Percentiles rank a stretch among this genome's conserved stretches.
Evolutionary conservation across 2,113 vertebrate species (phyloP).

Genomic region (Theristicus caerulescens): DNA sequence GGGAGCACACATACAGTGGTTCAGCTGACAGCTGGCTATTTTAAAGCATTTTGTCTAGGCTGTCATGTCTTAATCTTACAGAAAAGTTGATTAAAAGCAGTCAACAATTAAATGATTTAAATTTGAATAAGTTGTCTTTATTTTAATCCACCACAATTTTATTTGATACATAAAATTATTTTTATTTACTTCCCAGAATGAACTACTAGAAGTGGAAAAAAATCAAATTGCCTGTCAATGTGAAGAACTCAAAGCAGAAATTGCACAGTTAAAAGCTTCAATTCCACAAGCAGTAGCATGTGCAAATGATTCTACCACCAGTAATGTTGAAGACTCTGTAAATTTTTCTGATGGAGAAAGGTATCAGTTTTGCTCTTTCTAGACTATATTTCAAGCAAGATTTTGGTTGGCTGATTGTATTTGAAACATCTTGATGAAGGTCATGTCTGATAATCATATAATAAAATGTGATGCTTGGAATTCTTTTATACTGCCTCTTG

Average conservation of each 20-base stretch:
- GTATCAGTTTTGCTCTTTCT: constrained; percentile 66
- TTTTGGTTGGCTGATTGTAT: constrained; percentile 3
- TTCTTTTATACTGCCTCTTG: constrained; percentile 25
- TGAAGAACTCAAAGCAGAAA: constrained; percentile 79
- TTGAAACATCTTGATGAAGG: background rate
- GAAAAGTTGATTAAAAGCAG: background rate
- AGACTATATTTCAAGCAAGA: background rate
- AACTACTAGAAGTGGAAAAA: constrained; percentile 78
- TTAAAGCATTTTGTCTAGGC: background rate
- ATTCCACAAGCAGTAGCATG: constrained; percentile 55
- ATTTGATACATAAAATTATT: background rate
- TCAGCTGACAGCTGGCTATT: background rate
- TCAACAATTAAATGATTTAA: background rate
- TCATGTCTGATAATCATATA: constrained; percentile 11
- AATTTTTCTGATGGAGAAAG: constrained; percentile 75
- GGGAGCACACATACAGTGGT: background rate
- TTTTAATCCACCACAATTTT: background rate
- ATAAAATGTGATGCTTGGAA: constrained; percentile 36
- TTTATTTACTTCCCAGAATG: constrained; percentile 72
- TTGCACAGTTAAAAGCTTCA: constrained; percentile 76
- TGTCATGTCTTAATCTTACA: background rate
- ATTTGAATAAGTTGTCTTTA: background rate
- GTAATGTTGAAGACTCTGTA: constrained; percentile 71
- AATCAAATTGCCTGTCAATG: constrained; percentile 73
- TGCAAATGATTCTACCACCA: constrained; percentile 70